Conservation (phyloP, 2,113 vertebrate genomes). For the Rhizomys pruinosus region DNA sequence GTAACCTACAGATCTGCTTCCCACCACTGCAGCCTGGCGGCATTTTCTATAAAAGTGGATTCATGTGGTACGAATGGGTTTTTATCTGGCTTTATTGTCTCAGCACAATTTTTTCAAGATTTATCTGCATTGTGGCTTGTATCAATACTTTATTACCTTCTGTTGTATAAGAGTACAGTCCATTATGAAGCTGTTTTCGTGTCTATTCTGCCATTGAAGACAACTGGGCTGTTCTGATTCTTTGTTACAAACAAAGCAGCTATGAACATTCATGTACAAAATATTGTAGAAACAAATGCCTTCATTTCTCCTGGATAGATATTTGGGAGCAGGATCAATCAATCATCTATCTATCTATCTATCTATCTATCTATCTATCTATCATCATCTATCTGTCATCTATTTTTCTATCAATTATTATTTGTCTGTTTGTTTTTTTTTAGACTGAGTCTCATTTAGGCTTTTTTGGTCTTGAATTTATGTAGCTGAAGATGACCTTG, state of each 20-base stretch:
- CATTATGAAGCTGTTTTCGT: background rate
- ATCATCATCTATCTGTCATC: background rate
- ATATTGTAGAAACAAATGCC: background rate
- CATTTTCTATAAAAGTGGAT: background rate
- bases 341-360: background rate
- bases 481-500: background rate
- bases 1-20: background rate
- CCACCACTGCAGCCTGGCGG: background rate
- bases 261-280: background rate
- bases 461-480: background rate
- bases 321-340: background rate
- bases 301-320: background rate
- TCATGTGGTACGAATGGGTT: background rate
- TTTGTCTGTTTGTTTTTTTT: background rate
- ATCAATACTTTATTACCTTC: background rate
- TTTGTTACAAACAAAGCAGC: background rate
- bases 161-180: background rate
- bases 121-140: background rate
- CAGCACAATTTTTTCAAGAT: background rate
- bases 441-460: background rate
- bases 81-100: background rate
- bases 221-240: background rate
- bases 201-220: background rate
- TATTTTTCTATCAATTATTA: background rate
- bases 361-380: background rate